A percentile compares a stretch with the other conserved stretches of the same genome.
Conservation (phyloP, 2,888 invertebrate genomes). For the Dilophus febrilis region DNA sequence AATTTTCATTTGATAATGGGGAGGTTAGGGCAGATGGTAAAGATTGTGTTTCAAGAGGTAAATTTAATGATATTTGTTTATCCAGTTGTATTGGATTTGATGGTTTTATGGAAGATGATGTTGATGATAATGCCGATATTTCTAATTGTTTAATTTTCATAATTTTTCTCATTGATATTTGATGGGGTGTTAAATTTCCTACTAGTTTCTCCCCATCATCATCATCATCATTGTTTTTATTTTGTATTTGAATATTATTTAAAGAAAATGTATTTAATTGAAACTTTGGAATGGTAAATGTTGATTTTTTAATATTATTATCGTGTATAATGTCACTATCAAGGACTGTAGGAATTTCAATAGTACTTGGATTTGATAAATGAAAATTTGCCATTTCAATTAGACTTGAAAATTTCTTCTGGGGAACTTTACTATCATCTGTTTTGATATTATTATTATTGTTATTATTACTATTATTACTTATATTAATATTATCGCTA, state of each 20-base stretch:
- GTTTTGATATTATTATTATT: too few relatives aligned
- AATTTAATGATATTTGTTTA: too few relatives aligned
- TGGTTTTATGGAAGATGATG: not conserved
- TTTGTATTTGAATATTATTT: constrained; percentile 17
- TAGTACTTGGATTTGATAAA: constrained; percentile 7
- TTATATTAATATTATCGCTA: not conserved
- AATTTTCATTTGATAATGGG: constrained; percentile 7
- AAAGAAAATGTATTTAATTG: constrained; percentile 14
- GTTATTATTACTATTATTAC: too few relatives aligned
- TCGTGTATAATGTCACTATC: not conserved
- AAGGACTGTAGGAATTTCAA: constrained; percentile 3
- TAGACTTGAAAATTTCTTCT: constrained; percentile 11
- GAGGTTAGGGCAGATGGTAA: too few relatives aligned
- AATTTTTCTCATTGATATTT: constrained; percentile 10
- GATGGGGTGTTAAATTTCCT: constrained; percentile 7
- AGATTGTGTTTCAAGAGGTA: too few relatives aligned
- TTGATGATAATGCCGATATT: not conserved
- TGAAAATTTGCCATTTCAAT: constrained; percentile 13
- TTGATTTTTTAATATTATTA: not conserved
- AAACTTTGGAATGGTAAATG: constrained; percentile 11
- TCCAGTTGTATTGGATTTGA: not conserved
- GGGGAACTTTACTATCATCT: too few relatives aligned
- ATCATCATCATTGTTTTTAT: constrained; percentile 8
- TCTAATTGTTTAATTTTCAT: constrained; percentile 6
- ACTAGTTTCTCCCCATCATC: too few relatives aligned